phyloP scores from a whole-genome alignment of 2,888 invertebrate genomes.

The Agonum fuliginosum region DNA sequence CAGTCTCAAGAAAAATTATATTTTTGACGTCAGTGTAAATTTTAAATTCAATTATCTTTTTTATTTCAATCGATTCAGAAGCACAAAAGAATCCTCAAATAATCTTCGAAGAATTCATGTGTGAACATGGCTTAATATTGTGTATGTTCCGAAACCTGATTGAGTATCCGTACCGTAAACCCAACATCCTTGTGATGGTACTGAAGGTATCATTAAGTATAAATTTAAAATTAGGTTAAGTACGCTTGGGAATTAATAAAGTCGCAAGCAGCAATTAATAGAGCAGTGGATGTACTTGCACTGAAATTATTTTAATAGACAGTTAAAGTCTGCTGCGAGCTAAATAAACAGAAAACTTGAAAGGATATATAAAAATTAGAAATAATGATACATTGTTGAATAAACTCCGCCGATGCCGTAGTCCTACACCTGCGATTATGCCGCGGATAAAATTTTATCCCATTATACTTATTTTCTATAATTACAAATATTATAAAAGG shows the following conservation, averaged over 20 bases:
- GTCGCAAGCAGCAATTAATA: constrained; percentile 7
- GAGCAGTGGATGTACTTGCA: constrained; percentile 8
- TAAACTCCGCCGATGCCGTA: neutral
- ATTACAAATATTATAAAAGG: constrained; percentile 49
- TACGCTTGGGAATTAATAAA: neutral
- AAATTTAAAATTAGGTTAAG: constrained; percentile 18
- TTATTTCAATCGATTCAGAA: too few species aligned
- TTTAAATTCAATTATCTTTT: too few species aligned
- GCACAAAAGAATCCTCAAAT: too few species aligned
- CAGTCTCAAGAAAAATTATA: too few species aligned
- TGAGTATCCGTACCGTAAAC: too few species aligned
- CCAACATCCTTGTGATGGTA: neutral
- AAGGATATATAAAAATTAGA: constrained; percentile 39
- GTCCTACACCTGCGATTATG: constrained; percentile 39
- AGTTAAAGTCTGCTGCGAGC: constrained; percentile 7
- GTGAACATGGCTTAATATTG: too few species aligned
- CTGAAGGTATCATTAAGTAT: constrained; percentile 17
- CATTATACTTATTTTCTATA: constrained; percentile 57
- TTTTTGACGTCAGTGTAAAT: too few species aligned
- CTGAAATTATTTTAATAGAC: constrained; percentile 7
- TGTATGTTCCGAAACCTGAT: too few species aligned
- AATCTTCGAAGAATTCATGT: too few species aligned
- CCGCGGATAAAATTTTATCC: constrained; percentile 41
- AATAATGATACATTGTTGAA: constrained; percentile 43
- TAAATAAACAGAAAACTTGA: constrained; percentile 25